These are phyloP conservation scores for Proterorhinus semilunaris DNA, from an alignment of 2,113 vertebrate species.

Conservation along the genomic window DNA sequence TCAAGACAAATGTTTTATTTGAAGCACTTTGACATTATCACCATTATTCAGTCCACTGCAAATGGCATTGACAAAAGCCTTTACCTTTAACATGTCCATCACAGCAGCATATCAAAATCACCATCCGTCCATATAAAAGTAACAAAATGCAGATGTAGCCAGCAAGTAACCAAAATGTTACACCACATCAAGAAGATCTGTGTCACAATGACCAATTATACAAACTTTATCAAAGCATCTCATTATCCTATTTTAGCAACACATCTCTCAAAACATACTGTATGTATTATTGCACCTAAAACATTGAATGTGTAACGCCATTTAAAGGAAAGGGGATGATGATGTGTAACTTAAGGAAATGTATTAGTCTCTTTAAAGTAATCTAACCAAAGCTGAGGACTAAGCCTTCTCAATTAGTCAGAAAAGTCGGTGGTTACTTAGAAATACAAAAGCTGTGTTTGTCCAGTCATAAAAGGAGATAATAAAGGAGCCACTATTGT, in stretches of 20 bases:
- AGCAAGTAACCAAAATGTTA: conserved; percentile 43
- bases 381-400: conserved; percentile 5
- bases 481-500: not conserved
- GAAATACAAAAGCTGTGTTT: not conserved
- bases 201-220: conserved; percentile 21
- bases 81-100: conserved; percentile 47
- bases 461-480: not conserved
- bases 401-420: not conserved
- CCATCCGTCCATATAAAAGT: conserved; percentile 35
- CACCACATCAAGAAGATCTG: conserved; percentile 57
- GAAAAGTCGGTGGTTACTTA: not conserved
- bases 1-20: conserved; percentile 73
- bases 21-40: conserved; percentile 69
- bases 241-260: conserved; percentile 13
- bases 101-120: conserved; percentile 60
- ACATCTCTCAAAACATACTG: conserved; percentile 37
- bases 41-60: conserved; percentile 57
- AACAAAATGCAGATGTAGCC: conserved; percentile 53
- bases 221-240: conserved; percentile 50
- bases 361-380: conserved; percentile 21
- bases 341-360: conserved; percentile 23
- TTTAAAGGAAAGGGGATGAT: not conserved
- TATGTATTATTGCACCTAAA: not conserved
- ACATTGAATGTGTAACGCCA: conserved; percentile 10
- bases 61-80: conserved; percentile 46